Percentiles rank a stretch among this genome's conserved stretches.
These are phyloP conservation scores for Rhagonycha fulva DNA, from an alignment of 2,888 invertebrate species.

Conservation along the genomic window DNA sequence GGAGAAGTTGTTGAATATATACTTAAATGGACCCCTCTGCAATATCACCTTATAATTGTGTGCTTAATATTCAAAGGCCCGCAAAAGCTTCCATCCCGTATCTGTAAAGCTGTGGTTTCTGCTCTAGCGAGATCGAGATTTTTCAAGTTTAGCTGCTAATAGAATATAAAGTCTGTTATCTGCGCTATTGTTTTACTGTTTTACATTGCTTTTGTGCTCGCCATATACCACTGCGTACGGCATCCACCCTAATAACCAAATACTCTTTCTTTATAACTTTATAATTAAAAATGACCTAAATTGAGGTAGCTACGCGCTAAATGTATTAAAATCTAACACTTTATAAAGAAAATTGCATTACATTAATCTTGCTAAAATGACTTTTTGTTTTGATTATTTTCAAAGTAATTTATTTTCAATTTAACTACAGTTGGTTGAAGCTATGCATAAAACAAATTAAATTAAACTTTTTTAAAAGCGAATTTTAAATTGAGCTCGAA, in stretches of 20 bases:
- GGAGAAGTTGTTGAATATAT: slow-evolving; percentile 5
- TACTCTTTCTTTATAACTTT: neutral
- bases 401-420: neutral
- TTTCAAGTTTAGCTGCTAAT: slow-evolving; percentile 27
- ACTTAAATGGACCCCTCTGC: slow-evolving; percentile 25
- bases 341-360: neutral
- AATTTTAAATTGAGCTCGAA: neutral
- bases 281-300: neutral
- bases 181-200: slow-evolving; percentile 18
- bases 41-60: slow-evolving; percentile 35
- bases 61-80: slow-evolving; percentile 39
- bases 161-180: slow-evolving; percentile 28
- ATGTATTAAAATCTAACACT: neutral
- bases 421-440: neutral
- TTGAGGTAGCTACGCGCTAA: neutral
- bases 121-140: slow-evolving; percentile 25
- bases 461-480: neutral
- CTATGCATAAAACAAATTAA: neutral
- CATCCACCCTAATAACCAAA: neutral
- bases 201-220: slow-evolving; percentile 11
- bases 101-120: slow-evolving; percentile 28
- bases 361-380: neutral
- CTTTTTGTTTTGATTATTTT: neutral
- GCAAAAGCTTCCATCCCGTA: slow-evolving; percentile 34
- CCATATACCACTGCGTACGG: slow-evolving; percentile 7